Conservation (phyloP, 2,113 vertebrate species). For the Gila orcuttii region DNA sequence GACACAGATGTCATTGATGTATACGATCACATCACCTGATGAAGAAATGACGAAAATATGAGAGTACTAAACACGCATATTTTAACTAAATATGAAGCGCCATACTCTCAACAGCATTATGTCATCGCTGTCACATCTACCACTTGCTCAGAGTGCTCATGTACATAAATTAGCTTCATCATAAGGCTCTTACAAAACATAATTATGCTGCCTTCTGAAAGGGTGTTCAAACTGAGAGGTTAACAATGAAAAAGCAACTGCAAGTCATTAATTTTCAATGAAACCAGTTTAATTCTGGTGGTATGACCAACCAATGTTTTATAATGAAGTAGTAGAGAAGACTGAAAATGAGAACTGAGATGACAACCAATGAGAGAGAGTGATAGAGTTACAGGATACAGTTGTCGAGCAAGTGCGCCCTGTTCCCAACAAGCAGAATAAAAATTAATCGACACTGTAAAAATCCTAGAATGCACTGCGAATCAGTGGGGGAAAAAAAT, state of each 20-base stretch:
- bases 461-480: too few species aligned
- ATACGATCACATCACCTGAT: slow-evolving; percentile 98
- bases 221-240: neutral
- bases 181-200: neutral
- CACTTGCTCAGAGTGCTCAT: neutral
- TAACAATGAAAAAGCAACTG: neutral
- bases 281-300: neutral
- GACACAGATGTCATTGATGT: slow-evolving; percentile 99
- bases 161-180: neutral
- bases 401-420: too few species aligned
- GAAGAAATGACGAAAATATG: slow-evolving; percentile 27
- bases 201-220: neutral
- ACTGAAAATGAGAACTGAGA: too few species aligned
- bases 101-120: neutral
- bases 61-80: slow-evolving; percentile 14
- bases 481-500: too few species aligned
- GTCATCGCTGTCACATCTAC: neutral
- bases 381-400: too few species aligned
- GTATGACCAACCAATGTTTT: neutral
- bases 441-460: too few species aligned
- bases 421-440: too few species aligned
- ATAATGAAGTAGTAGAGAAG: neutral
- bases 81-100: neutral
- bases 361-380: too few species aligned
- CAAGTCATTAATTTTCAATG: neutral